Percentiles rank a stretch among this genome's conserved stretches.
phyloP scores from a whole-genome alignment of 2,113 vertebrate genomes.

The Notarius quadriscutis region DNA sequence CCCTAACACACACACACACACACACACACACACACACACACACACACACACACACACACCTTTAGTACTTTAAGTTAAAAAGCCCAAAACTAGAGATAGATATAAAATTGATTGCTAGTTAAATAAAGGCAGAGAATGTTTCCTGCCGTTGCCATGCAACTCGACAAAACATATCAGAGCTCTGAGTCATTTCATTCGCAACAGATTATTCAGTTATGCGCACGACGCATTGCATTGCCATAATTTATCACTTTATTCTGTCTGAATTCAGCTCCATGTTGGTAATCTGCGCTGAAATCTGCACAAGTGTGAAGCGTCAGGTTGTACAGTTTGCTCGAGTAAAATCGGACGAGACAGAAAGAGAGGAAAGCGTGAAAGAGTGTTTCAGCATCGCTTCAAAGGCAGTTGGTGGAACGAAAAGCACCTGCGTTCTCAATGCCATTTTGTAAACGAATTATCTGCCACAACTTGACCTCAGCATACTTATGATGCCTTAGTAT shows the following conservation, averaged over 20 bases:
- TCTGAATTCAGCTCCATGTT: neutral
- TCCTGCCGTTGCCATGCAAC: constrained; percentile 45
- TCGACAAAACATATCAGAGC: constrained; percentile 43
- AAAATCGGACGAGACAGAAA: neutral
- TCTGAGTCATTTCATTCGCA: constrained; percentile 48
- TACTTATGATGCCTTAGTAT: constrained; percentile 38
- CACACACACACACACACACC: neutral
- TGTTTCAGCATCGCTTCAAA: constrained; percentile 46
- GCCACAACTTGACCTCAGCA: constrained; percentile 63
- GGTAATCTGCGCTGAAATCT: neutral
- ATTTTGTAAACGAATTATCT: constrained; percentile 59
- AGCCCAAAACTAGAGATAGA: constrained; percentile 18
- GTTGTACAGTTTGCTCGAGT: neutral
- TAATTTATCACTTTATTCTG: constrained; percentile 9
- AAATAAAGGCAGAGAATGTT: constrained; percentile 49
- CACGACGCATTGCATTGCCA: constrained; percentile 6
- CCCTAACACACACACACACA: neutral
- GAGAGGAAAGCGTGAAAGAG: neutral
- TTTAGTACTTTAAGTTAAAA: neutral
- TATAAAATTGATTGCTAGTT: constrained; percentile 42
- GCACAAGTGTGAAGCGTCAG: neutral
- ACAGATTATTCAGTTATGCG: constrained; percentile 27
- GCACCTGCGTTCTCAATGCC: constrained; percentile 64
- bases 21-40: constrained; percentile 12
- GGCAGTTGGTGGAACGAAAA: constrained; percentile 59